These are phyloP conservation scores for Thunnus thynnus DNA, from an alignment of 2,113 vertebrate genomes.

Conservation along the genomic window DNA sequence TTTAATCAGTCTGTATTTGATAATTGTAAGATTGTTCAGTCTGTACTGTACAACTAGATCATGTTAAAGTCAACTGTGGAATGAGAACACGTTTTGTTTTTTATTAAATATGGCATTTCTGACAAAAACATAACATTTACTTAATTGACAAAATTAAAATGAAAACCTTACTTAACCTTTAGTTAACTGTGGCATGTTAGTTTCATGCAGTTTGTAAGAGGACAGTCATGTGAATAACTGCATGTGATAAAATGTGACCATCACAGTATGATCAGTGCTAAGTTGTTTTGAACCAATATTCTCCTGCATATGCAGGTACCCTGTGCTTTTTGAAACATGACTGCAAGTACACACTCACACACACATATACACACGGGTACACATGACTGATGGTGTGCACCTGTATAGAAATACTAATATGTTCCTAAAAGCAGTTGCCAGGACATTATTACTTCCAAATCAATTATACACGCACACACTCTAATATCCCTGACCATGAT, in stretches of 20 bases:
- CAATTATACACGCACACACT: constrained; percentile 63
- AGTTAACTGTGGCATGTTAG: background rate
- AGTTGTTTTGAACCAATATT: background rate
- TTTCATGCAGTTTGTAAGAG: background rate
- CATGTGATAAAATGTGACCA: constrained; percentile 10
- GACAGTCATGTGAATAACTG: background rate
- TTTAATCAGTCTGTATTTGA: too few species aligned
- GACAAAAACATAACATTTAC: too few species aligned
- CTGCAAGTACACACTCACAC: background rate
- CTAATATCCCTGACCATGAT: constrained; percentile 69
- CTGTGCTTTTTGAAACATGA: background rate
- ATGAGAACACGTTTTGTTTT: too few species aligned
- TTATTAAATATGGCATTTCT: too few species aligned
- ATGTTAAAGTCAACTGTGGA: too few species aligned
- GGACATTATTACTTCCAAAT: constrained; percentile 60
- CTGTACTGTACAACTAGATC: too few species aligned
- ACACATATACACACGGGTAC: background rate
- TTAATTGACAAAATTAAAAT: too few species aligned
- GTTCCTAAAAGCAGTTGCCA: constrained; percentile 17
- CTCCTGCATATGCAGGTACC: background rate
- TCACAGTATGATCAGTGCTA: background rate
- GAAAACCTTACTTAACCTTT: too few species aligned
- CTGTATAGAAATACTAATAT: background rate
- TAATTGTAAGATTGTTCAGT: too few species aligned
- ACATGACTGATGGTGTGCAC: background rate